Conservation (phyloP, 2,888 invertebrate genomes). For the Microdon myrmicae region DNA sequence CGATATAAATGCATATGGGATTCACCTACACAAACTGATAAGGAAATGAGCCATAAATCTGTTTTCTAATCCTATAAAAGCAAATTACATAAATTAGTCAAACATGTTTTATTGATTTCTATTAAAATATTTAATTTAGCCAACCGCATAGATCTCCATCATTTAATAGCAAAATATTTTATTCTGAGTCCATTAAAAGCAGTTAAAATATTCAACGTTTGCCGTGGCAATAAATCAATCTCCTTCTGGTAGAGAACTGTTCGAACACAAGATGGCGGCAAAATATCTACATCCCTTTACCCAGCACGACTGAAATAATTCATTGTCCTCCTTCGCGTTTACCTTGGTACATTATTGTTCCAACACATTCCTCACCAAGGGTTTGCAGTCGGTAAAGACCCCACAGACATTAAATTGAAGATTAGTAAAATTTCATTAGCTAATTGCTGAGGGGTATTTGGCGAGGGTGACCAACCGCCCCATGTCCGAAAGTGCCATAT, state of each 20-base stretch:
- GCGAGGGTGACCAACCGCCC: slow-evolving; percentile 11
- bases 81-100: too few species aligned
- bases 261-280: slow-evolving; percentile 20
- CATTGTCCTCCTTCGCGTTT: neutral
- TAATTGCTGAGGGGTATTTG: slow-evolving; percentile 30
- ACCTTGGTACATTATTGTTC: slow-evolving; percentile 39
- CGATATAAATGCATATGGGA: too few species aligned
- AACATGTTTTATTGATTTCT: too few species aligned
- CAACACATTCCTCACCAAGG: slow-evolving; percentile 28
- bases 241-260: neutral
- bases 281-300: neutral
- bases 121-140: too few species aligned
- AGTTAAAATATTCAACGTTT: too few species aligned
- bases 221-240: slow-evolving; percentile 17
- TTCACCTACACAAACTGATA: too few species aligned
- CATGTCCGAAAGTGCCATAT: neutral
- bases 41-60: too few species aligned
- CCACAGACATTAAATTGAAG: slow-evolving; percentile 9
- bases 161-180: too few species aligned
- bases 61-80: too few species aligned
- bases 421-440: slow-evolving; percentile 43
- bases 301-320: neutral
- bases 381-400: slow-evolving; percentile 47
- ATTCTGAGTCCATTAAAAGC: too few species aligned
- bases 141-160: too few species aligned